A percentile compares a stretch with the other conserved stretches of the same genome.
These are phyloP conservation scores for Phylloscopus collybita DNA, from an alignment of 2,797 vertebrate species.

Conservation along the genomic window DNA sequence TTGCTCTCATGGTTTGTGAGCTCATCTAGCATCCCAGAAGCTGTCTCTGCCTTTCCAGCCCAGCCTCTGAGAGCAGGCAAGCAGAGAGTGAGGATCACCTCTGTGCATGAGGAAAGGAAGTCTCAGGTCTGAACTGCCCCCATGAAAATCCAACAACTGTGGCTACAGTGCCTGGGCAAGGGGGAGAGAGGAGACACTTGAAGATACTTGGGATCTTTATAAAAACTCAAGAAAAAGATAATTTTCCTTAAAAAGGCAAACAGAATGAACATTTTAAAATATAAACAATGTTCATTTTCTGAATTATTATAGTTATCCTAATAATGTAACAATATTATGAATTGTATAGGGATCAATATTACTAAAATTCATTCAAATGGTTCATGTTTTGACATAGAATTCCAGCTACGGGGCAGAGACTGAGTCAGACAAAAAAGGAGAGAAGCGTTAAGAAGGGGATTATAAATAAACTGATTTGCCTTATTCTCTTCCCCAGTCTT, in stretches of 20 bases:
- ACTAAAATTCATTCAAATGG: background rate
- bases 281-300: background rate
- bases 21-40: fast-evolving
- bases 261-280: background rate
- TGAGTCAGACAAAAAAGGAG: background rate
- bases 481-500: background rate
- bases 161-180: background rate
- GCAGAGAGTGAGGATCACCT: background rate
- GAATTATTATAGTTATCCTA: background rate
- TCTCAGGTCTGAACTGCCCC: background rate
- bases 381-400: background rate
- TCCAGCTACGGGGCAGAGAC: background rate
- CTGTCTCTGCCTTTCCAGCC: background rate
- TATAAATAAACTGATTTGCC: background rate
- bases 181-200: background rate
- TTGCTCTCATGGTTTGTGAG: background rate
- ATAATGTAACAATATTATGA: background rate
- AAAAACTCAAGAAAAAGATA: background rate
- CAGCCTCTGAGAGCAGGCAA: background rate
- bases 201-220: background rate
- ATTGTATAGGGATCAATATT: background rate
- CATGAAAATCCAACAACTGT: fast-evolving
- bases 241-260: background rate
- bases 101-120: fast-evolving
- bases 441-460: background rate